These are phyloP conservation scores for Oryzias celebensis DNA, from an alignment of 2,113 vertebrate genomes.

Conservation along the genomic window DNA sequence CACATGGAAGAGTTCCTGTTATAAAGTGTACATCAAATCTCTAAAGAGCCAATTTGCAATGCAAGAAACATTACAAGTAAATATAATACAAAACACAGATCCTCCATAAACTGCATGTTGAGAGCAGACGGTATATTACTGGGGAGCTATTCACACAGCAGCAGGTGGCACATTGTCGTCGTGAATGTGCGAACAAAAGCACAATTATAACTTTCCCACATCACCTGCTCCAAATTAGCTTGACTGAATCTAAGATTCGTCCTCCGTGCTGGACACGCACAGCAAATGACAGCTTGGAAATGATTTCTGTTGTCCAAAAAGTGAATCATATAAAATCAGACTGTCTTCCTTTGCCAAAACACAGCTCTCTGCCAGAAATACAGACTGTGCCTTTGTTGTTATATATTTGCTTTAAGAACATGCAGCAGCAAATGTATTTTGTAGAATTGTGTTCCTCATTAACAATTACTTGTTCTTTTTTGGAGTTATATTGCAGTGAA, in stretches of 20 bases:
- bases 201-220: conserved; percentile 65
- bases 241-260: conserved; percentile 16
- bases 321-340: conserved; percentile 18
- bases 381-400: background rate
- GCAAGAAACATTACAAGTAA: conserved; percentile 11
- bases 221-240: conserved; percentile 63
- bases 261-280: conserved; percentile 27
- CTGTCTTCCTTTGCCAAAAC: background rate
- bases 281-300: conserved; percentile 35
- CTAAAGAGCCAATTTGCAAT: conserved; percentile 24
- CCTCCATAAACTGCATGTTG: conserved; percentile 30
- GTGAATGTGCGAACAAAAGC: conserved; percentile 69
- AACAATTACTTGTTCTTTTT: too few relatives aligned
- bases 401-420: too few relatives aligned
- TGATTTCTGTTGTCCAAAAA: conserved; percentile 14
- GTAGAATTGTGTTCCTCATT: too few relatives aligned
- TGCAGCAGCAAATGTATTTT: too few relatives aligned
- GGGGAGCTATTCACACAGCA: conserved; percentile 34
- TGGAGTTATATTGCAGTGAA: too few relatives aligned
- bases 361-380: background rate
- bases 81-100: conserved; percentile 26
- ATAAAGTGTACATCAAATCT: background rate
- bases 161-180: conserved; percentile 68
- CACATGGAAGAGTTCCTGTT: too few relatives aligned
- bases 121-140: conserved; percentile 32